A percentile compares a stretch with the other conserved stretches of the same genome.
Conservation (phyloP, 2,113 vertebrate genomes). For the Corvus cornix region DNA sequence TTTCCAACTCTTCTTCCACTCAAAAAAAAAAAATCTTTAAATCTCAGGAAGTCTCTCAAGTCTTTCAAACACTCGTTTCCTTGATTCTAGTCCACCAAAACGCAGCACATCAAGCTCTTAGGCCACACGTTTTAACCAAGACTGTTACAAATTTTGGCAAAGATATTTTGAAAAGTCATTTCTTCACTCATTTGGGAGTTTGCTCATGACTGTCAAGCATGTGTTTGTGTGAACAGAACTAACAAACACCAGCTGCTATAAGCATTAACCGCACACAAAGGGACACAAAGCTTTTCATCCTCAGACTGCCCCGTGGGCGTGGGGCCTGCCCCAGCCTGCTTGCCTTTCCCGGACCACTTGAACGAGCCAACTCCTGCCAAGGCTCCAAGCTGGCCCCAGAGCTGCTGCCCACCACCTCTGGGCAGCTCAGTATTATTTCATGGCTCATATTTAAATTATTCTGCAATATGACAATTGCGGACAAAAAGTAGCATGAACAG, state of each 20-base stretch:
- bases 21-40: neutral
- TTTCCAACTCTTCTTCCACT: neutral
- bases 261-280: rapidly evolving
- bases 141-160: neutral
- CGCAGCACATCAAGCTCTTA: rapidly evolving
- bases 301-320: neutral
- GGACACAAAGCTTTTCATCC: rapidly evolving
- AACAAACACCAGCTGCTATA: neutral
- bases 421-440: neutral
- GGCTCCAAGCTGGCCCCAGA: neutral
- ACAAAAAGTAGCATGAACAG: neutral
- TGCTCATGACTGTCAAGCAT: rapidly evolving
- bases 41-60: neutral
- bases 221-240: rapidly evolving
- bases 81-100: neutral
- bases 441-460: neutral
- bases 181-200: neutral
- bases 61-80: neutral
- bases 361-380: neutral
- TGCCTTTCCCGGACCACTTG: neutral
- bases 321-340: too few species aligned
- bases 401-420: neutral
- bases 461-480: neutral
- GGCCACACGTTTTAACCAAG: neutral
- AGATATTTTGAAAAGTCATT: neutral